Base-by-base conservation (phyloP, 2,797 vertebrate genomes). In the Cossypha polioptera region DNA sequence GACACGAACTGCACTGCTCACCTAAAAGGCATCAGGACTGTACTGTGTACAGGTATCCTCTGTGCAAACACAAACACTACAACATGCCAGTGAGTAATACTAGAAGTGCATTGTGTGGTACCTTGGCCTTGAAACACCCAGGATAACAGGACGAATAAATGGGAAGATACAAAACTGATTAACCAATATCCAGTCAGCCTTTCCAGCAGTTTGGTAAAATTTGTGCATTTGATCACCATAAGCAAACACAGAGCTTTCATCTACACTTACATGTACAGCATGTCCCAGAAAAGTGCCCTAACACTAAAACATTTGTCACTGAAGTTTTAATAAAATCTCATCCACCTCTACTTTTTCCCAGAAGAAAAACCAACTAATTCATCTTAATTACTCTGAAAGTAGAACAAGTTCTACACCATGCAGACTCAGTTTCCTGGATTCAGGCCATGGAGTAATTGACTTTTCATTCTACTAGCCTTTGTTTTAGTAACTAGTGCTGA, bases 1-100 rank as follows among this genome's bases (percentile, higher is more conserved):
- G 16, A 9, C 16, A 48, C 1, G 1, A 69, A n/a, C 16, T 19
- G 26, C 16, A 43, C 10, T 0, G 1, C 51, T 81, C 19, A 67
- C 31, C 54, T 33, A 11, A 40, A 76, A 74, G 11, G 3, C 12
- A 38, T 9, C 28, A 51, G 45, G 69, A 40, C 35, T 48, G 18
- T 8, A 14, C 11, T 4, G 28, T 22, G 31, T 19, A 36, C 10
- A 67, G 28, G 38, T 9, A 35, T 17, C 38, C 55, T n/a, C 33
- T 26, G 11, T 47, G 51, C 47, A 73, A 71, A 74, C n/a, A 24
- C 61, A 65, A 47, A 43, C 17, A 42, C 33, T 5, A 13, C 13
- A 10, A 48, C 24, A 21, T 0, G 36, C 13, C 8, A 25, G 11
- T 2, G 22, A 73, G 10, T 54, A 31, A 15, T 38, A 63, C 24